Evolutionary conservation across 2,888 invertebrate species (phyloP).

Genomic region (Pogonocherus hispidulus): DNA sequence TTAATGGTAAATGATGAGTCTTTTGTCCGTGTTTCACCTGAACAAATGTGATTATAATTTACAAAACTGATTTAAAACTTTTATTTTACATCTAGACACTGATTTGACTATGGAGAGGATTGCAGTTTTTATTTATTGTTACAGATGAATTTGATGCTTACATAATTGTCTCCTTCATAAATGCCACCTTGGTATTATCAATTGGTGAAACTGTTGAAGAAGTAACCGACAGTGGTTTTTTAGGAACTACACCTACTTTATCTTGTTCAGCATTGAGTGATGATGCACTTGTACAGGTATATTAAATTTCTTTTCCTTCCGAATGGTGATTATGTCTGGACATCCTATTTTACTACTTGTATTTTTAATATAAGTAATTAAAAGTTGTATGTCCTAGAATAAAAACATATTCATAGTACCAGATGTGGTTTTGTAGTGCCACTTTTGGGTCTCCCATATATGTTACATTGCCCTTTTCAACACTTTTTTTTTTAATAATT

Average conservation of each 20-base stretch:
- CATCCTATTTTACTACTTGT: conserved; percentile 27
- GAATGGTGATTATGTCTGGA: neutral
- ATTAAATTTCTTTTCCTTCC: conserved; percentile 3
- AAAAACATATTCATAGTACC: conserved; percentile 55
- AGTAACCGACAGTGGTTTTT: conserved; percentile 99
- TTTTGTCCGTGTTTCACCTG: conserved; percentile 68
- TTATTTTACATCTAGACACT: neutral
- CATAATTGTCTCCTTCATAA: conserved; percentile 99
- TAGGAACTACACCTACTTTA: conserved; percentile 98
- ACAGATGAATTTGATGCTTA: conserved; percentile 98
- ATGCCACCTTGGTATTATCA: conserved; percentile 97
- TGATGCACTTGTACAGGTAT: conserved; percentile 96
- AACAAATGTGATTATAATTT: conserved; percentile 63
- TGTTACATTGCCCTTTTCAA: conserved; percentile 43
- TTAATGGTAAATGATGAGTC: conserved; percentile 59
- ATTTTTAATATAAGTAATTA: conserved; percentile 27
- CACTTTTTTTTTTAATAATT: too few species aligned
- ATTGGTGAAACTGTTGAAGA: conserved; percentile 99
- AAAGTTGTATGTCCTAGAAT: conserved; percentile 47
- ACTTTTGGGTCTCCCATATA: conserved; percentile 50
- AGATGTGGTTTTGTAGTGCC: conserved; percentile 19
- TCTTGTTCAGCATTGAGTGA: conserved; percentile 98
- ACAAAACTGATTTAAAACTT: conserved; percentile 49
- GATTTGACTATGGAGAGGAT: neutral
- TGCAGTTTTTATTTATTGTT: conserved; percentile 70